Conservation (phyloP, 2,113 vertebrate species). For the Crotalus helleri region DNA sequence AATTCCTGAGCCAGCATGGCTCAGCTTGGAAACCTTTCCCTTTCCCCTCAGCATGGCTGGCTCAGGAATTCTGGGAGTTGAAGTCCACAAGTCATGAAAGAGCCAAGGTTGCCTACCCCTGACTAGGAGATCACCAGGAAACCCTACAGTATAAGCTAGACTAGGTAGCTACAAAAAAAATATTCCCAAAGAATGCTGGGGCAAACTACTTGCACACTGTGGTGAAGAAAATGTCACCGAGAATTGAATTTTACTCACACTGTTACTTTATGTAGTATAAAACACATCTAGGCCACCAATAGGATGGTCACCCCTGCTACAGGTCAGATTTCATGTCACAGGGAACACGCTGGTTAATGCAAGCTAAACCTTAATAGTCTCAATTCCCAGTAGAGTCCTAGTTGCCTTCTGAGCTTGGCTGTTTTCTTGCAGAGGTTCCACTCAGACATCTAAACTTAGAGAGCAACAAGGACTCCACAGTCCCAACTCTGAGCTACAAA, state of each 20-base stretch:
- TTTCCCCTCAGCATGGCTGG: no score
- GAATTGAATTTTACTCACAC: not conserved
- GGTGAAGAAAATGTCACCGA: not conserved
- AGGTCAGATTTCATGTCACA: conserved; percentile 48
- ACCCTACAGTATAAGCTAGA: not conserved
- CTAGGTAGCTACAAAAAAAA: not conserved
- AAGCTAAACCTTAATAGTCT: not conserved
- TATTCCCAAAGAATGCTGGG: not conserved
- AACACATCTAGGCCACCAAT: conserved; percentile 71
- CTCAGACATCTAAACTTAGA: no score
- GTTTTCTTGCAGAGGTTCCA: no score
- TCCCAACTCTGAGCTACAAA: no score
- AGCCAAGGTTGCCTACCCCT: no score
- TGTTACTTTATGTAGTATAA: conserved; percentile 62
- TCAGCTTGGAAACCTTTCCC: no score
- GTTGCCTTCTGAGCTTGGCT: no score
- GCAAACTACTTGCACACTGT: not conserved
- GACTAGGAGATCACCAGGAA: not conserved
- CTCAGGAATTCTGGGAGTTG: no score
- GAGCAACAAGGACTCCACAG: no score
- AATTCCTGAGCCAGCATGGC: no score
- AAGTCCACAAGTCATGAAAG: no score
- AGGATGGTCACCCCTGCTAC: conserved; percentile 72
- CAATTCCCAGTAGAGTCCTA: not conserved
- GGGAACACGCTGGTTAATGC: conserved; percentile 55